Base-by-base conservation (phyloP, 2,888 invertebrate genomes). In the Brachylomia viminalis region DNA sequence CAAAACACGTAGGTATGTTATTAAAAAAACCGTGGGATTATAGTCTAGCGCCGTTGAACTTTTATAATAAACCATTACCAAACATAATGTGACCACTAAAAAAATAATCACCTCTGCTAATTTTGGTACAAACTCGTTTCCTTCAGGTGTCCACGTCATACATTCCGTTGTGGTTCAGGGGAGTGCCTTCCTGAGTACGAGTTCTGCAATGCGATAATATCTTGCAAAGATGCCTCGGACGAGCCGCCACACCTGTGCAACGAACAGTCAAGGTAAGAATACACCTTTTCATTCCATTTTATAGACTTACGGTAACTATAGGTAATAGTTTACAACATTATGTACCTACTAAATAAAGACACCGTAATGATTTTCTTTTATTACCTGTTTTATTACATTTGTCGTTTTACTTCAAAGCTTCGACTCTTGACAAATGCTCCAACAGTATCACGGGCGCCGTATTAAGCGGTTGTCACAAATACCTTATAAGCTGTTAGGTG, bases 181-280 rank as follows among this genome's bases (percentile, higher is more conserved):
- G 98, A 98, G 92, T 99, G 99, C 91, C 94, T 99, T 77, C 99
- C 99, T 0, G 98, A 98, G 90, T 98, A 98, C 91, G 98, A 98
- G 93, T 99, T 98, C 95, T 99, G 99, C 94, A 99, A 99, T 94
- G 98, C 99, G 10, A 98, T 98, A 74, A 97, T 98, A 70, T 97
- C 98, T 79, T 99, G 99, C 94, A 97, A 98, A 87, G 99, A 99
- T 93, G 98, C 98, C n/a, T 98, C 98, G 80, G 99, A 99, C 92
- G 99, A 99, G 92, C 98, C 98, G 0, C 97, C 98, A n/a, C 98
- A 98, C 90, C 96, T 98, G 30, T 98, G 98, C 92, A 97, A 97
- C 85, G 97, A 97, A 80, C 97, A 97, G 82, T 97, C 97, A 64
- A 95, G 96, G 96, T 96, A 91, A 82, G 67, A 56, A 69, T 64